These are phyloP conservation scores for Plebejus argus DNA, from an alignment of 2,888 invertebrate species.

Conservation along the genomic window DNA sequence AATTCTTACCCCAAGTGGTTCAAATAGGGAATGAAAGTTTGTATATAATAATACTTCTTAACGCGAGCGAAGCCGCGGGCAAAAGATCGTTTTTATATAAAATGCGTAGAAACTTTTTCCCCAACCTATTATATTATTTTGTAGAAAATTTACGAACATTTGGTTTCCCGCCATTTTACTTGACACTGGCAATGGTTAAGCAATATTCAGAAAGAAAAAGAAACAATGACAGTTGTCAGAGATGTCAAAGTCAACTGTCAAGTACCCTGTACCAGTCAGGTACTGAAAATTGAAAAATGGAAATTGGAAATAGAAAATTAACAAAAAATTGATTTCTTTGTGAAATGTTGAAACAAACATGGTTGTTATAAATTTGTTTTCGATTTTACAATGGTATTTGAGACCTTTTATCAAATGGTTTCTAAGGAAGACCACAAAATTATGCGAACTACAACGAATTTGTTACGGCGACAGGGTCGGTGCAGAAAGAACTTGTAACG, in stretches of 20 bases:
- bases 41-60: too few species aligned
- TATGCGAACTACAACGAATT: constrained; percentile 95
- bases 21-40: too few species aligned
- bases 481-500: constrained; percentile 85
- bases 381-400: constrained; percentile 82
- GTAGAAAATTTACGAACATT: too few species aligned
- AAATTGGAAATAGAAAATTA: constrained; percentile 17
- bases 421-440: constrained; percentile 89
- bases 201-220: not conserved
- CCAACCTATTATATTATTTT: too few species aligned
- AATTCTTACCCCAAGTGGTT: too few species aligned
- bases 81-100: too few species aligned
- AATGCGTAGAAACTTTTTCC: too few species aligned
- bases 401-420: constrained; percentile 96
- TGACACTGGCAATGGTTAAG: too few species aligned
- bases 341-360: constrained; percentile 46
- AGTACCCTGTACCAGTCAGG: not conserved
- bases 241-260: not conserved
- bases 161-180: too few species aligned
- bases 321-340: constrained; percentile 6
- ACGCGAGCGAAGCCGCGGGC: too few species aligned
- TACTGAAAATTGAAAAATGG: constrained; percentile 13
- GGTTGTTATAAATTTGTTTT: constrained; percentile 68
- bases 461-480: constrained; percentile 91
- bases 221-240: not conserved